A percentile compares a stretch with the other conserved stretches of the same genome.
These are phyloP conservation scores for Macrocentrus cingulum DNA, from an alignment of 1,140 invertebrate species.

Conservation along the genomic window DNA sequence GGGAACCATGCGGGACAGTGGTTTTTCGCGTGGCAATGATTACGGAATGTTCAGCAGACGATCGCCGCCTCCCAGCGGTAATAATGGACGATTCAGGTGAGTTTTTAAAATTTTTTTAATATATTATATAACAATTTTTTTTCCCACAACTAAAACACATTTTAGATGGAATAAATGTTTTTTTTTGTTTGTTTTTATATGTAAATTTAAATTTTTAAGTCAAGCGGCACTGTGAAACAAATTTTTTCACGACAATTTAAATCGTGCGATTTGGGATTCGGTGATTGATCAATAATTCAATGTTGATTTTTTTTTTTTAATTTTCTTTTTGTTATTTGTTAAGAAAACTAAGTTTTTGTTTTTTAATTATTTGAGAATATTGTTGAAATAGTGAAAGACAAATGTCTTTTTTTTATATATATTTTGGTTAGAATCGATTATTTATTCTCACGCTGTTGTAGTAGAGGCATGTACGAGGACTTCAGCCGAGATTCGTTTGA, in stretches of 20 bases:
- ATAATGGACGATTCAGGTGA: conserved; percentile 61
- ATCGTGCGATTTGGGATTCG: conserved; percentile 54
- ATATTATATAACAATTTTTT: no score
- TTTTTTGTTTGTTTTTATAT: no score
- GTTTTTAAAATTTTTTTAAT: no score
- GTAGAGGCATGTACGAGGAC: conserved; percentile 77
- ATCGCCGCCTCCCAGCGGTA: conserved; percentile 66
- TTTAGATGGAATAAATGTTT: no score
- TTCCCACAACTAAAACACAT: no score
- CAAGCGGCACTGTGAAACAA: conserved; percentile 26
- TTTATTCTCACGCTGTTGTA: conserved; percentile 56
- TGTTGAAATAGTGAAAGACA: no score
- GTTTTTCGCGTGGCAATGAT: conserved; percentile 62
- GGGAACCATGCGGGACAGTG: conserved; percentile 61
- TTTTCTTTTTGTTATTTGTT: conserved; percentile 2
- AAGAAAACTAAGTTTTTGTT: not conserved
- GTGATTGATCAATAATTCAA: conserved; percentile 35
- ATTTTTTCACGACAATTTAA: conserved; percentile 1
- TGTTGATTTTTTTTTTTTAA: conserved; percentile 17
- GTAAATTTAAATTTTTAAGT: conserved; percentile 1
- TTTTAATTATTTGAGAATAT: no score
- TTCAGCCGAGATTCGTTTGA: conserved; percentile 83
- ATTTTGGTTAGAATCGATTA: conserved; percentile 51
- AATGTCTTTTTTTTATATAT: no score
- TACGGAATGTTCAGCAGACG: conserved; percentile 82